Percentiles rank a stretch among this genome's conserved stretches.
These are phyloP conservation scores for Lophotriccus pileatus DNA, from an alignment of 2,797 vertebrate species.

Conservation along the genomic window DNA sequence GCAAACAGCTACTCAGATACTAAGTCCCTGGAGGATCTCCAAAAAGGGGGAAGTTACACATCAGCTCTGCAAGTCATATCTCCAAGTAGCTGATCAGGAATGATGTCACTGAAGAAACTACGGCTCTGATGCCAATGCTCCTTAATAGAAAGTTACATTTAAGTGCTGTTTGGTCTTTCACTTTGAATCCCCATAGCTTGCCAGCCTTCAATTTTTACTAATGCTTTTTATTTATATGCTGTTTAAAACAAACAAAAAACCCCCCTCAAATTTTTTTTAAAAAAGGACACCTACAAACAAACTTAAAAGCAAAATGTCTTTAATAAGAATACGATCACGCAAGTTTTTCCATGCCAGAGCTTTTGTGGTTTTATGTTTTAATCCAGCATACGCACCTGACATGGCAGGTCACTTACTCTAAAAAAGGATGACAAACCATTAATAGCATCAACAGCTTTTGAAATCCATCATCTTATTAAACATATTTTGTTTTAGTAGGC, in stretches of 20 bases:
- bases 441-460: background rate
- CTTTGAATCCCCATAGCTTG: background rate
- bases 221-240: background rate
- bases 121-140: background rate
- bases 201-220: background rate
- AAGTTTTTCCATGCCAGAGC: background rate
- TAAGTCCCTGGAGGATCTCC: background rate
- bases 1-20: background rate
- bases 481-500: background rate
- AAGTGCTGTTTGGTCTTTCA: background rate
- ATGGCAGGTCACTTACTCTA: background rate
- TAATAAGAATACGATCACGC: background rate
- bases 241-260: background rate
- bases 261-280: background rate
- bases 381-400: background rate
- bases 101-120: background rate
- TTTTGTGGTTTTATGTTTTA: background rate
- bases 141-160: background rate
- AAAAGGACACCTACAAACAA: background rate
- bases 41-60: background rate
- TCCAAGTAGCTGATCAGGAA: background rate
- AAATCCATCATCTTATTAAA: background rate
- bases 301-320: background rate
- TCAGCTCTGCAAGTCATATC: background rate
- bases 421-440: background rate